Evolutionary conservation across 1,140 invertebrate species (phyloP).

Genomic region (Vollenhovia emeryi): DNA sequence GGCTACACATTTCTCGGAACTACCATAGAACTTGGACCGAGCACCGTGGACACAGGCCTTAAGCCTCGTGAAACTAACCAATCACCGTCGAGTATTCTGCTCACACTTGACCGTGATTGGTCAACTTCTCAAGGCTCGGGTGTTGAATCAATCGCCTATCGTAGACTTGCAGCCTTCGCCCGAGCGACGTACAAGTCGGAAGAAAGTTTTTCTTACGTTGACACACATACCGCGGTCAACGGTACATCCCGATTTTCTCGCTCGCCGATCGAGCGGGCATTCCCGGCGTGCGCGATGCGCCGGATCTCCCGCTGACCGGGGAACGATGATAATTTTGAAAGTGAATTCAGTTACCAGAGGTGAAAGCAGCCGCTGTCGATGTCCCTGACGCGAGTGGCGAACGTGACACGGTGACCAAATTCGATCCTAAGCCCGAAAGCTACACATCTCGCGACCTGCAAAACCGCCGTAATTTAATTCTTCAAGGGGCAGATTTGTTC

Average conservation of each 20-base stretch:
- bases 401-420: constrained; percentile 81
- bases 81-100: too few relatives aligned
- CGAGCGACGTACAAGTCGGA: background rate
- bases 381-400: constrained; percentile 63
- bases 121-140: too few relatives aligned
- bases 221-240: constrained; percentile 30
- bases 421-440: constrained; percentile 66
- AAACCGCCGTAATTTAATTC: background rate
- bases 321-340: constrained; percentile 74
- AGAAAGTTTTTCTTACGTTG: constrained; percentile 16
- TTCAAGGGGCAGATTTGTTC: too few relatives aligned
- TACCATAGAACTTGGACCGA: too few relatives aligned
- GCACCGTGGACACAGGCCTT: too few relatives aligned
- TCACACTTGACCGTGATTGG: too few relatives aligned
- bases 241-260: constrained; percentile 35
- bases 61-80: too few relatives aligned
- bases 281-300: background rate
- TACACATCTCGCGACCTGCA: background rate
- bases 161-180: too few relatives aligned
- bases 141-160: too few relatives aligned
- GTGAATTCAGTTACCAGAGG: constrained; percentile 72
- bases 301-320: constrained; percentile 22
- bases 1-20: too few relatives aligned
- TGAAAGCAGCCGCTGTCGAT: constrained; percentile 72
- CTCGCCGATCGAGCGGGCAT: background rate